These are phyloP conservation scores for Machaerirhynchus nigripectus DNA, from an alignment of 2,113 vertebrate genomes.

Conservation along the genomic window DNA sequence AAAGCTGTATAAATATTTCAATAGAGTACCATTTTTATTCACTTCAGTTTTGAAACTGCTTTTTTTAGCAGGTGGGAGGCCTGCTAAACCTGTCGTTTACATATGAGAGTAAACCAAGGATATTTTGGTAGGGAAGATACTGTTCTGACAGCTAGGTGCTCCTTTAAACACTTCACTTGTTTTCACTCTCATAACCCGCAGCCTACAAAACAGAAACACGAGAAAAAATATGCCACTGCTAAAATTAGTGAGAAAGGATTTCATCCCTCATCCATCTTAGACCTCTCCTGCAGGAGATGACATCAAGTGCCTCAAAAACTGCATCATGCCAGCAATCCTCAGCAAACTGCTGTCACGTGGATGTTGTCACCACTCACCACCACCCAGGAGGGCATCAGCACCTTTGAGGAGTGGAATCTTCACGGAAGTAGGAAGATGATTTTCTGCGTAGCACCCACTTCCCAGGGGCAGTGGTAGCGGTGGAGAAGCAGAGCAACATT, in stretches of 20 bases:
- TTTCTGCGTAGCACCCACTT: background rate
- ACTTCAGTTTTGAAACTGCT: background rate
- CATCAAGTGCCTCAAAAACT: background rate
- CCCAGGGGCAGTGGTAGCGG: background rate
- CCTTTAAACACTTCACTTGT: background rate
- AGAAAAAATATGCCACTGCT: background rate
- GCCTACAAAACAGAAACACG: background rate
- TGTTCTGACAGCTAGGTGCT: slow-evolving; percentile 5
- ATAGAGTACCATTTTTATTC: background rate
- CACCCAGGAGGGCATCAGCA: background rate
- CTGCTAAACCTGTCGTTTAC: background rate
- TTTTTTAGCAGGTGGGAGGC: background rate
- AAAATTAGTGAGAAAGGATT: background rate
- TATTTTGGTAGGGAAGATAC: background rate
- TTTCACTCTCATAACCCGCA: background rate
- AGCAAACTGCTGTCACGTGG: background rate
- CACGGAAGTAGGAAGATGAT: background rate
- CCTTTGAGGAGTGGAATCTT: background rate
- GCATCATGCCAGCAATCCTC: background rate
- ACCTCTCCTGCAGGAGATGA: background rate
- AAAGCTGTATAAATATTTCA: background rate
- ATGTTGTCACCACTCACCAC: background rate
- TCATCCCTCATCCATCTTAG: background rate
- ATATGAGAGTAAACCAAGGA: background rate
- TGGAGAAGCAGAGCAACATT: background rate